Conservation (phyloP, 2,888 invertebrate genomes). For the Nasonovia ribisnigri region DNA sequence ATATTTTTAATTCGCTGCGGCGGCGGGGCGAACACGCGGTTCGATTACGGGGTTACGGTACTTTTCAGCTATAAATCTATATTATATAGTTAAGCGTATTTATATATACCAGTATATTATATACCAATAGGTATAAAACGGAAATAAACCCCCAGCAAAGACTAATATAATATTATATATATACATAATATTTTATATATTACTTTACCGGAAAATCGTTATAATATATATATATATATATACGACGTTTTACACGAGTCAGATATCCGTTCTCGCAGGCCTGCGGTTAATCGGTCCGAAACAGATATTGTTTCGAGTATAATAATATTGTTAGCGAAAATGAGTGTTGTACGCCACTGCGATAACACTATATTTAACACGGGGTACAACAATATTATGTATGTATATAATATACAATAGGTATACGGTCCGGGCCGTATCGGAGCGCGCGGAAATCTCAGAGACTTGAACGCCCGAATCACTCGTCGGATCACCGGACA, state of each 20-base stretch:
- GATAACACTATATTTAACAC: neutral
- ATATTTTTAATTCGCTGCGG: neutral
- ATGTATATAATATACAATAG: neutral
- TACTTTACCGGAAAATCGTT: neutral
- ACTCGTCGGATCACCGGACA: conserved; percentile 53
- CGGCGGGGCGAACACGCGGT: neutral
- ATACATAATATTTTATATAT: neutral
- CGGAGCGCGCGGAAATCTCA: neutral
- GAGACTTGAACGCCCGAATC: conserved; percentile 51
- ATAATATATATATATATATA: neutral
- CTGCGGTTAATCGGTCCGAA: conserved; percentile 9
- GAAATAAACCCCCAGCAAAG: neutral
- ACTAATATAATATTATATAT: neutral
- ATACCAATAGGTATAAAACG: neutral
- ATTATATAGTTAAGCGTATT: neutral
- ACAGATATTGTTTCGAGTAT: conserved; percentile 1
- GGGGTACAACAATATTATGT: neutral
- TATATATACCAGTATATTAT: neutral
- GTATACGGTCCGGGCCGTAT: neutral
- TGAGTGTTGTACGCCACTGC: neutral
- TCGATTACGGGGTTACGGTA: conserved; percentile 23
- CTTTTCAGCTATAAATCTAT: neutral
- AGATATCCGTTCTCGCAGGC: neutral
- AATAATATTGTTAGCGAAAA: neutral
- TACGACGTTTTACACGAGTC: neutral